Conservation (phyloP, 2,797 vertebrate genomes). For the Aldrovandia affinis region DNA sequence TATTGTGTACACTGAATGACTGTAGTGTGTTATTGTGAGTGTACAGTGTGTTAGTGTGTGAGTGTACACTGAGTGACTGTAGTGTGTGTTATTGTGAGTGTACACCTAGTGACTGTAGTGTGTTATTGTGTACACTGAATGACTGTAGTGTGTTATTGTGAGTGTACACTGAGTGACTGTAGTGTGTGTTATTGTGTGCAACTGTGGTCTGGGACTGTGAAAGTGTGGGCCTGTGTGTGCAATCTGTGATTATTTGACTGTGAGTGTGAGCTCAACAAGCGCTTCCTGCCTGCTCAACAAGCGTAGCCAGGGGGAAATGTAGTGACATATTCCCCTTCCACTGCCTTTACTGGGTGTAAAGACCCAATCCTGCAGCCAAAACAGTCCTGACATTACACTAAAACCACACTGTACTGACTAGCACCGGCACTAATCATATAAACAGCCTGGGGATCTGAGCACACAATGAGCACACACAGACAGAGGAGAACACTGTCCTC, state of each 20-base stretch:
- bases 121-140: neutral
- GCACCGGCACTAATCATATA: too few species aligned
- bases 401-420: too few species aligned
- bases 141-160: neutral
- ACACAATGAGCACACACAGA: too few species aligned
- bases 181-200: neutral
- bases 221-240: neutral
- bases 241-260: neutral
- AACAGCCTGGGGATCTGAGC: too few species aligned
- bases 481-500: too few species aligned
- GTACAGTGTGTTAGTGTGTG: neutral
- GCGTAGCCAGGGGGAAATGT: neutral
- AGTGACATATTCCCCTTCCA: neutral
- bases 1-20: neutral
- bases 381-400: neutral
- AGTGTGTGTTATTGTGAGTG: neutral
- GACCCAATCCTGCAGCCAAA: neutral
- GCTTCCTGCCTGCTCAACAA: neutral
- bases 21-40: neutral
- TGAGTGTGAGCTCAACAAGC: too few species aligned
- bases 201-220: neutral
- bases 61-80: neutral
- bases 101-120: too few species aligned
- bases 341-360: neutral
- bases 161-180: neutral